Evolutionary conservation across 2,113 vertebrate species (phyloP).

Genomic region (Trematomus loennbergii): DNA sequence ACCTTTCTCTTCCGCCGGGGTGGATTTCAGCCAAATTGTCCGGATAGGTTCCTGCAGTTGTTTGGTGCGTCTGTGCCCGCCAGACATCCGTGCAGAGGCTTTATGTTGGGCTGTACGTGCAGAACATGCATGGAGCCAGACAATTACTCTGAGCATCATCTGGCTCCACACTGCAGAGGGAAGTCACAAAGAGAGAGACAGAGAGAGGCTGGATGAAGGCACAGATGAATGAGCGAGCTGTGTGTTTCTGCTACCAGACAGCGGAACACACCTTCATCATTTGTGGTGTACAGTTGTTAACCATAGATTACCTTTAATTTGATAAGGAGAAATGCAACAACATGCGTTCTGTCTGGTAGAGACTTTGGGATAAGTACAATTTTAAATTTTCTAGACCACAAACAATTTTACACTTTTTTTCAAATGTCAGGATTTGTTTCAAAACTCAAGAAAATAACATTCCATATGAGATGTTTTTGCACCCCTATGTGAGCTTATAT

Average conservation of each 20-base stretch:
- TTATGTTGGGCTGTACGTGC: conserved; percentile 44
- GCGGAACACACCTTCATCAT: conserved; percentile 35
- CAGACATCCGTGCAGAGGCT: conserved; percentile 28
- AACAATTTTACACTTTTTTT: no score
- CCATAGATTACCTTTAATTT: neutral
- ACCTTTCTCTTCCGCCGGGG: conserved; percentile 44
- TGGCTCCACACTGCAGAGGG: conserved; percentile 36
- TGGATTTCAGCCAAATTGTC: conserved; percentile 55
- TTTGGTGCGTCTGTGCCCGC: conserved; percentile 43
- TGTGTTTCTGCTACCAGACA: conserved; percentile 28
- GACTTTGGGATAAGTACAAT: no score
- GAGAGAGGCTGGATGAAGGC: conserved; percentile 54
- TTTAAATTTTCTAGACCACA: no score
- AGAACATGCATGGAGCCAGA: conserved; percentile 41
- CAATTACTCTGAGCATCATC: conserved; percentile 41
- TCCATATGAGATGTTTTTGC: no score
- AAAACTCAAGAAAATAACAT: no score
- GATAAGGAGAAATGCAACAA: no score
- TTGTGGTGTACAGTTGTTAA: conserved; percentile 35
- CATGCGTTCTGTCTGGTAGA: no score
- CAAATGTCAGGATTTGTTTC: no score
- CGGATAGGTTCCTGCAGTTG: conserved; percentile 26
- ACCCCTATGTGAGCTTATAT: no score
- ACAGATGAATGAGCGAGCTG: conserved; percentile 53
- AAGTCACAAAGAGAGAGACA: conserved; percentile 9